Base-by-base conservation (phyloP, 23 tunicate species). In the Oikopleura vanhoeffeni region DNA sequence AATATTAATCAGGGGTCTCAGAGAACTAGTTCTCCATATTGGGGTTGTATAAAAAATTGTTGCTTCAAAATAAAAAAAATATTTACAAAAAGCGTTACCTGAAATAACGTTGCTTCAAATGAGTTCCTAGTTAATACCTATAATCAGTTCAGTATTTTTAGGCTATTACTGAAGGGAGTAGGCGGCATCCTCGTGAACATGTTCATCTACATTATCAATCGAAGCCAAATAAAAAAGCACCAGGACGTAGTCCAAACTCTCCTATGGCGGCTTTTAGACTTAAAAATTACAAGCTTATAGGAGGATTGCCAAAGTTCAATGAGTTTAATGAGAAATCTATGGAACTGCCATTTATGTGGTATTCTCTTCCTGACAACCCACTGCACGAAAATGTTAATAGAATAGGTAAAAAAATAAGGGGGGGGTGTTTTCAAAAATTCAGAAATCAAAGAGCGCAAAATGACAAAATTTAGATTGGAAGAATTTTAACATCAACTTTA, bases 321-420 rank as follows among this genome's bases (percentile, higher is more conserved):
- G 3, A 2, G 32, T 32, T 30, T 3, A 71, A 71, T 18, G 79
- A 30, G 34, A 71, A 71, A 32, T 33, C 27, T 71, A 28, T 13
- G 34, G 79, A 71, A 30, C 38, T 13, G 38, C 79, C 79, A 28
- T 71, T 71, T 32, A 71, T 71, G 79, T 71, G 79, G 79, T 71
- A 71, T 71, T 24, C 18, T 49, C 24, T 49, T 24, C 64, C 64
- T 13, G 64, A 49, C 64, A 24, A 49, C 24, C 64, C 64, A 13
- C 24, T 49, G 64, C 18, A 49, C 24, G 13, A 8, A 8, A 13
- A 49, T 8, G 64, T 49, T 49, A 49, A 49, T 49, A 49, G 24
- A 49, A 49, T 49, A n/a, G n/a, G n/a, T n/a, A 49, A 49, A 49
- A 49, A 13, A 49, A 49, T 49, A 13, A 49, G 64, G 24, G 13